Percentiles rank a stretch among this genome's conserved stretches.
Evolutionary conservation across 2,113 vertebrate species (phyloP).

Genomic region (Nesogale talazaci): DNA sequence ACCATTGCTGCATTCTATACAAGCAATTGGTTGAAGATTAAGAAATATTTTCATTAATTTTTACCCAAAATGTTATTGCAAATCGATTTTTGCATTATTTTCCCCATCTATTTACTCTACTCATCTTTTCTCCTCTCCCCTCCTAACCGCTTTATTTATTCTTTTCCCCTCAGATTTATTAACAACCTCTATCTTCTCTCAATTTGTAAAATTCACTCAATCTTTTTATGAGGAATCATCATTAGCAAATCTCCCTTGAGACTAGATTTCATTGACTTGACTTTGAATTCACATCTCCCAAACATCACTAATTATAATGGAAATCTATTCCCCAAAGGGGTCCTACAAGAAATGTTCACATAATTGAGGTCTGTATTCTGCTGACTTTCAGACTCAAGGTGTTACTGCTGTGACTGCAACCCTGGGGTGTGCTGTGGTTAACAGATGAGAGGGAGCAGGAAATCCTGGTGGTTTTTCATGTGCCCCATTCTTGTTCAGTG

Average conservation of each 20-base stretch:
- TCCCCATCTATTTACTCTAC: not conserved
- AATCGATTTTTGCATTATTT: not conserved
- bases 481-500: not conserved
- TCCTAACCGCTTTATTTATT: not conserved
- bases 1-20: not conserved
- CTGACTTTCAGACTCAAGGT: not conserved
- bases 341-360: not conserved
- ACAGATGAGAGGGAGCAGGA: not conserved
- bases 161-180: not conserved
- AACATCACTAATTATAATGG: constrained; percentile 22
- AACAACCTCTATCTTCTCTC: not conserved
- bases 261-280: not conserved
- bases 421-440: not conserved
- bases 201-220: not conserved
- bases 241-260: not conserved
- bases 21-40: not conserved
- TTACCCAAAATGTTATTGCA: not conserved
- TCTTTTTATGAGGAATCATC: not conserved
- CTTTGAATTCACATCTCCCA: not conserved
- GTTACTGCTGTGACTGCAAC: not conserved
- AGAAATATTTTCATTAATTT: not conserved
- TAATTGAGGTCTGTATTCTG: not conserved
- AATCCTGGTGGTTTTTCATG: not conserved
- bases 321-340: not conserved
- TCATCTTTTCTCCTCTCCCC: not conserved